Conservation (phyloP, 2,888 invertebrate species). For the Muscina levida region DNA sequence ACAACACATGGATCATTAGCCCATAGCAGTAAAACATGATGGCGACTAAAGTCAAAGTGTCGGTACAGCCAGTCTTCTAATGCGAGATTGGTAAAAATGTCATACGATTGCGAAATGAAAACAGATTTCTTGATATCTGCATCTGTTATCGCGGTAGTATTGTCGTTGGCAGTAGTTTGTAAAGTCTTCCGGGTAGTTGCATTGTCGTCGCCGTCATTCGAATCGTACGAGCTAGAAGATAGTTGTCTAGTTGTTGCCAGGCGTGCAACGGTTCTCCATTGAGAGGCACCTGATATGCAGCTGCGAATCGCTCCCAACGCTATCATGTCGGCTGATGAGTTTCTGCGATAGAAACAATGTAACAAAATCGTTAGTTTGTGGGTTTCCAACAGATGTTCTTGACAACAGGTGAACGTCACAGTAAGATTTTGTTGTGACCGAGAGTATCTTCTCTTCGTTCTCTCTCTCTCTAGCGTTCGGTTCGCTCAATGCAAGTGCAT, state of each 20-base stretch:
- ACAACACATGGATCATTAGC: conserved; percentile 96
- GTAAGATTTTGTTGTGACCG: not conserved
- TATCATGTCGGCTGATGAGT: conserved; percentile 47
- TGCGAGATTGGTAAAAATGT: conserved; percentile 96
- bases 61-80: conserved; percentile 97
- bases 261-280: conserved; percentile 41
- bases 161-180: conserved; percentile 77
- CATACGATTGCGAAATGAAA: conserved; percentile 93
- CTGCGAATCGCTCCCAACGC: conserved; percentile 51
- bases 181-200: conserved; percentile 64
- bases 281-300: conserved; percentile 28
- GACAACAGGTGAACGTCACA: not conserved
- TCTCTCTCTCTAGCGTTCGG: not conserved
- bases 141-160: conserved; percentile 71
- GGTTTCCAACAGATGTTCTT: not conserved
- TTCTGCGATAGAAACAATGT: not conserved
- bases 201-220: conserved; percentile 56
- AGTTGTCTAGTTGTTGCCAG: conserved; percentile 71
- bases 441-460: not conserved
- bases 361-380: not conserved
- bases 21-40: conserved; percentile 94
- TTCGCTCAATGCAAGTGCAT: not conserved
- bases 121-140: conserved; percentile 89
- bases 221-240: conserved; percentile 45
- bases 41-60: conserved; percentile 90